Evolutionary conservation across 1,140 invertebrate genomes (phyloP), one percentile per base, ranked within the genome.

Genomic region (Eubasilissa regina): DNA sequence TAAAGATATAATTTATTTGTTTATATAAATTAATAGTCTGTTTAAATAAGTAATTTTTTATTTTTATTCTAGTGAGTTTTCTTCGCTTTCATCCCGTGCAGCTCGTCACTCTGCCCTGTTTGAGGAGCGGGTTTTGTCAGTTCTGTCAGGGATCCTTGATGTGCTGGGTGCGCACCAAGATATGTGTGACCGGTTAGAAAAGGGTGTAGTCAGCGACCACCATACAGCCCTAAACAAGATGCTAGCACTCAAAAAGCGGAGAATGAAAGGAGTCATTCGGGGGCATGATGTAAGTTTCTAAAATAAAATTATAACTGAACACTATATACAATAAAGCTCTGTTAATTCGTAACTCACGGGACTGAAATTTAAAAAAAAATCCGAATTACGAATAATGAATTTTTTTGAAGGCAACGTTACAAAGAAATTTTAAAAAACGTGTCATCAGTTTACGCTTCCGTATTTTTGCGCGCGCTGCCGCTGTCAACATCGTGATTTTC

Each of bases 181-280:
- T 81, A 84, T 94, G 43, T 94, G 93, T 85, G 93, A 94, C 78
- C 88, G 93, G 77, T 91, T 94, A 83, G 93, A 94, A 84, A 90
- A 92, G 83, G 93, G 93, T 21, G 91, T 94, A 0, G 90, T 92
- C 12, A 89, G 91, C 19, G 93, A 94, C 85, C 93, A 94, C 85
- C 93, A 94, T 82, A 89, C 89, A 62, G 93, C 93, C 3, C 85
- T 94, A 8, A 90, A 92, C 3, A 93, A 93, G 78, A 93, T 94
- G 93, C 85, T 93, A 8, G 89, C 91, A 4, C 88, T 94, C 75
- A 94, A 94, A 83, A 94, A 94, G 83, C 88, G 92, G 75, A 92
- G 92, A 84, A 93, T 94, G 87, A 92, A 93, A 83, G 92, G 92
- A 9, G 93, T 93, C 21, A 92, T 94, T 35, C 88, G 90, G 76